Conservation (phyloP, 2,797 vertebrate species). For the Phoebastria nigripes region DNA sequence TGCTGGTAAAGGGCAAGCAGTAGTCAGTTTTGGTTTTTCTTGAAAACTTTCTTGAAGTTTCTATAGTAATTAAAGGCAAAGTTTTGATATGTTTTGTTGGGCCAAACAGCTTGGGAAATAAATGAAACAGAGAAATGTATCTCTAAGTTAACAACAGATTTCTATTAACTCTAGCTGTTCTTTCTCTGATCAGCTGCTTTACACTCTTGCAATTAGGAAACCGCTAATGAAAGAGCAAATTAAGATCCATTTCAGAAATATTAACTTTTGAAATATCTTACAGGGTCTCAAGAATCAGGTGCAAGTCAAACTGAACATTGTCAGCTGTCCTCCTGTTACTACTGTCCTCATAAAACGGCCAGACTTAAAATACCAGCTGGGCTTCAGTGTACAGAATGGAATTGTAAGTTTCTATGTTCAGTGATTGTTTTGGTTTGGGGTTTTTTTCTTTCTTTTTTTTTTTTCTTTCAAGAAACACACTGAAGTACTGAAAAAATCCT, state of each 20-base stretch:
- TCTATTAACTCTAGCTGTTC: neutral
- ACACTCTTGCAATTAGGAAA: neutral
- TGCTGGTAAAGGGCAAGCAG: neutral
- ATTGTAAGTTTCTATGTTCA: constrained; percentile 81
- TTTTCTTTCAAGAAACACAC: neutral
- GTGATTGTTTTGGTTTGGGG: neutral
- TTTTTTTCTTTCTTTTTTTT: neutral
- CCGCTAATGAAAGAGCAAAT: neutral
- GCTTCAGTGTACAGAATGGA: constrained; percentile 98
- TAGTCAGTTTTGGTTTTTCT: neutral
- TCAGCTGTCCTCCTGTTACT: constrained; percentile 97
- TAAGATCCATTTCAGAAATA: neutral
- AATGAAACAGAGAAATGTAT: neutral
- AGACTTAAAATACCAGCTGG: constrained; percentile 97
- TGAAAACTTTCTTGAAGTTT: neutral
- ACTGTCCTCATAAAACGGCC: constrained; percentile 98
- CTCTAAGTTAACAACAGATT: neutral
- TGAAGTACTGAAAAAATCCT: neutral
- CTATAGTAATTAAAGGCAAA: neutral
- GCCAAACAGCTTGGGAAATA: neutral
- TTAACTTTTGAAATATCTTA: neutral
- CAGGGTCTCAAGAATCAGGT: constrained; percentile 98
- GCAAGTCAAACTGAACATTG: constrained; percentile 96
- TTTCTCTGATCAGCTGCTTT: neutral
- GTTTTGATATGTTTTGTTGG: neutral